Evolutionary conservation across 2,797 vertebrate species (phyloP).

Genomic region (Agapornis canus): DNA sequence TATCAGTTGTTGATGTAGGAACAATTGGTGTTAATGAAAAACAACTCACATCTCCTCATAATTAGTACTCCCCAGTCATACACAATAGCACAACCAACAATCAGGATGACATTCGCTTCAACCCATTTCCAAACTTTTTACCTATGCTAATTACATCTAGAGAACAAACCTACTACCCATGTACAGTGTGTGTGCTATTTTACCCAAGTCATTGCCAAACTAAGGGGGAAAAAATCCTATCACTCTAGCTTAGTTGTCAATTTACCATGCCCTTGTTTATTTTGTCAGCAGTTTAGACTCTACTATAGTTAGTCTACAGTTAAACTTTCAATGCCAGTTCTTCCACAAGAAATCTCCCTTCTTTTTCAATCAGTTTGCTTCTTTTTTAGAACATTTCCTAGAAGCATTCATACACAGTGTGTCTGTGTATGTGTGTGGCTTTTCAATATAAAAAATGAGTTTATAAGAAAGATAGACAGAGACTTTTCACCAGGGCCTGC

Average conservation of each 20-base stretch:
- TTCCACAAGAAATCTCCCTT: neutral
- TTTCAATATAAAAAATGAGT: neutral
- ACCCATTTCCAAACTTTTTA: neutral
- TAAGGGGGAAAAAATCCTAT: fast-evolving
- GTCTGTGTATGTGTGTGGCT: neutral
- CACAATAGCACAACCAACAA: neutral
- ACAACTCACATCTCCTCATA: neutral
- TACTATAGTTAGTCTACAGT: neutral
- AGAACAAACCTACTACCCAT: neutral
- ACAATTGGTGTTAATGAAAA: neutral
- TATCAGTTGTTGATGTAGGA: neutral
- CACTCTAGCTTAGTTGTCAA: neutral
- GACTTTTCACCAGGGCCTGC: neutral
- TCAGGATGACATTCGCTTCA: neutral
- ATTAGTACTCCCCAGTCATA: neutral
- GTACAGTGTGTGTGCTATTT: neutral
- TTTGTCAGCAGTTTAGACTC: neutral
- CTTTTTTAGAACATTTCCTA: neutral
- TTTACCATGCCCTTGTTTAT: neutral
- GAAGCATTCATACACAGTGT: neutral
- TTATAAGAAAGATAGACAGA: neutral
- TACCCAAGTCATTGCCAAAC: neutral
- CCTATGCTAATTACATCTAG: neutral
- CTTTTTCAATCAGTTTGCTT: neutral
- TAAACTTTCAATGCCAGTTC: neutral